Evolutionary conservation across 2,888 invertebrate species (phyloP).

Genomic region (Ypsolopha scabrella): DNA sequence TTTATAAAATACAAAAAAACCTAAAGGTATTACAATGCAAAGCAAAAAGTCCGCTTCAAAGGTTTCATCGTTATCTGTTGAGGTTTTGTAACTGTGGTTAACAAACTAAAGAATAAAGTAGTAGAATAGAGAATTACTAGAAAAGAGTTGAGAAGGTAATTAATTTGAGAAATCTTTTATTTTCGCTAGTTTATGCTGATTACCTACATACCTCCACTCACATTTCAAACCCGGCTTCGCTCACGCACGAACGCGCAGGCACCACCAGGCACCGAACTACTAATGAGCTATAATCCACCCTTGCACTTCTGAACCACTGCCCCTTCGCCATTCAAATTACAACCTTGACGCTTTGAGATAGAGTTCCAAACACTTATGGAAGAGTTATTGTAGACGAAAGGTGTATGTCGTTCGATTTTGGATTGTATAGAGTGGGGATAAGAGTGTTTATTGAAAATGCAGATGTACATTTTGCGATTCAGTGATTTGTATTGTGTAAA

Average conservation of each 20-base stretch:
- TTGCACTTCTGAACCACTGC: slow-evolving; percentile 20
- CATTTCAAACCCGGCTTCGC: not conserved
- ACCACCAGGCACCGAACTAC: slow-evolving; percentile 22
- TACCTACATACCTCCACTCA: not conserved
- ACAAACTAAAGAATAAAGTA: too few species aligned
- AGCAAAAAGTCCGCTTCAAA: too few species aligned
- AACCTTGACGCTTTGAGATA: not conserved
- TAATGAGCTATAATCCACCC: slow-evolving; percentile 59
- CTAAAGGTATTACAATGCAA: too few species aligned
- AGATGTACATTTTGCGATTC: slow-evolving; percentile 20
- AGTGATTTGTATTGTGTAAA: slow-evolving; percentile 8
- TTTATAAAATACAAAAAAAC: too few species aligned
- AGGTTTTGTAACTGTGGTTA: too few species aligned
- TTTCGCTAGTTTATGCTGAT: not conserved
- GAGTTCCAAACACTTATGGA: not conserved
- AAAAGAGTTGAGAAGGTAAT: too few species aligned
- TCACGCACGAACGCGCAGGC: slow-evolving; percentile 34
- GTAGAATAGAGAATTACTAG: too few species aligned
- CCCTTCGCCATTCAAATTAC: not conserved
- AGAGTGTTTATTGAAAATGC: not conserved
- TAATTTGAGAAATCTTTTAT: too few species aligned
- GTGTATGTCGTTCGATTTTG: not conserved
- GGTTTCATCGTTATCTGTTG: too few species aligned
- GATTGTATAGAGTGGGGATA: not conserved
- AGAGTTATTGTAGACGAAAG: not conserved